Evolutionary conservation across 2,113 vertebrate species (phyloP), one percentile per base, ranked within the genome.

Genomic region (Protobothrops mucrosquamatus): DNA sequence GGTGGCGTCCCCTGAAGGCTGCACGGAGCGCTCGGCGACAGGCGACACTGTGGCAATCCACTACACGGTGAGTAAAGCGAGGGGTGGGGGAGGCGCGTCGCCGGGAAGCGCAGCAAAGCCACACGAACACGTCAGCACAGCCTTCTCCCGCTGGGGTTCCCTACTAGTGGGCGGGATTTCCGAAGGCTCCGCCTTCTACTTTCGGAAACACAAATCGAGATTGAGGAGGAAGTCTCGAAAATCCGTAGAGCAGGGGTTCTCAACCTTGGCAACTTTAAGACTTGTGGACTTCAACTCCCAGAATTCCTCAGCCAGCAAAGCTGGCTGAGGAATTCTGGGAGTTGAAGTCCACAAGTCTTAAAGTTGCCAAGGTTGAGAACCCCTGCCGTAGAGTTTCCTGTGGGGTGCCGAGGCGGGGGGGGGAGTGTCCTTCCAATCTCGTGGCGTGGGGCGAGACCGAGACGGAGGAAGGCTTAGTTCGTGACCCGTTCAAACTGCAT

Each of bases 11-110:
- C 97, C 93, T 0, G 98, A 99, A 90, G 97, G 96, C 93, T 99
- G 99, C 92, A 96, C 97, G 43, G 96, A 98, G 86, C 95, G 97
- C 51, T 98, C 99, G 69, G 95, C 94, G 10, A 95, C 98, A 94
- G 99, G 99, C 94, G 99, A 99, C 97, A 99, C 98, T 87, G 97
- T 99, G 86, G 97, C 97, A 24, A 98, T 99, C 94, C 99, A 99
- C 96, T 99, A 99, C 97, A 99, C 99, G 97, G 99, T 99, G 96
- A 98, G 89, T 3, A 2, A 39, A 14, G 22, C 12, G 98, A 95
- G 34, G 9, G n/a, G 54, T 34, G 94, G 91, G 92, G 95, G 96
- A 96, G 12, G 18, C 88, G 85, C 93, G 57, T 46, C 2, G 91
- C 39, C 22, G n/a, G 26, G 8, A n/a, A 10, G 18, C 2, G 8